phyloP scores from a whole-genome alignment of 2,888 invertebrate species.

The Serrognathus titanus region DNA sequence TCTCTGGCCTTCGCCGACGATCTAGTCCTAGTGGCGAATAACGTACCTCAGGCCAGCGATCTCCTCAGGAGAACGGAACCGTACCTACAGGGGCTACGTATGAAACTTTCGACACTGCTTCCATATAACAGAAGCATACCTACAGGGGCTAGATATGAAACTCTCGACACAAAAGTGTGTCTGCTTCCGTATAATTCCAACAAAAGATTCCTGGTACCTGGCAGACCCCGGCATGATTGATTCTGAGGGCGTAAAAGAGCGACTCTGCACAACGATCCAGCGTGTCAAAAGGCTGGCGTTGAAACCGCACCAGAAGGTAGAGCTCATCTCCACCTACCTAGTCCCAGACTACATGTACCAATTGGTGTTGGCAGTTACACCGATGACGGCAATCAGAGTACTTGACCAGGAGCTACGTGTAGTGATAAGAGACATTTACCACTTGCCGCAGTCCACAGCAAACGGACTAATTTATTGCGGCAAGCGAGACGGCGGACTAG shows the following conservation, averaged over 20 bases:
- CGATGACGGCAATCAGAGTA: slow-evolving; percentile 19
- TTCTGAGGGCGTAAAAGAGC: slow-evolving; percentile 16
- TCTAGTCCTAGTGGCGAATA: slow-evolving; percentile 36
- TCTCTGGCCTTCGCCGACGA: slow-evolving; percentile 43
- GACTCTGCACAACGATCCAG: slow-evolving; percentile 24
- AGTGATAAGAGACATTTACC: slow-evolving; percentile 28
- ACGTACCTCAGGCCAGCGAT: slow-evolving; percentile 34
- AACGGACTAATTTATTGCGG: slow-evolving; percentile 32
- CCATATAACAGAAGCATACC: too few relatives aligned
- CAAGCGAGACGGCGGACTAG: slow-evolving; percentile 37
- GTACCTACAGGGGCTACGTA: slow-evolving; percentile 31
- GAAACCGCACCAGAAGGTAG: slow-evolving; percentile 43
- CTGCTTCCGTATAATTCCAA: slow-evolving; percentile 20
- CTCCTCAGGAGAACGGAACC: slow-evolving; percentile 28
- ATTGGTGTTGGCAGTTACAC: slow-evolving; percentile 34
- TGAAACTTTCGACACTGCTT: slow-evolving; percentile 24
- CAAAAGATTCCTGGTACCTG: slow-evolving; percentile 33
- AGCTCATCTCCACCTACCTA: slow-evolving; percentile 38
- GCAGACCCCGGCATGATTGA: slow-evolving; percentile 30
- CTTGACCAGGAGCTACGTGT: slow-evolving; percentile 33
- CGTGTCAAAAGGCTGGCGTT: slow-evolving; percentile 34
- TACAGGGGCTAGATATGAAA: too few relatives aligned
- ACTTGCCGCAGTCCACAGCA: slow-evolving; percentile 30
- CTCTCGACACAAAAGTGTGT: too few relatives aligned
- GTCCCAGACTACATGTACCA: slow-evolving; percentile 42